phyloP scores from a whole-genome alignment of 2,888 invertebrate species.

The Polydrusus pterygomalis region DNA sequence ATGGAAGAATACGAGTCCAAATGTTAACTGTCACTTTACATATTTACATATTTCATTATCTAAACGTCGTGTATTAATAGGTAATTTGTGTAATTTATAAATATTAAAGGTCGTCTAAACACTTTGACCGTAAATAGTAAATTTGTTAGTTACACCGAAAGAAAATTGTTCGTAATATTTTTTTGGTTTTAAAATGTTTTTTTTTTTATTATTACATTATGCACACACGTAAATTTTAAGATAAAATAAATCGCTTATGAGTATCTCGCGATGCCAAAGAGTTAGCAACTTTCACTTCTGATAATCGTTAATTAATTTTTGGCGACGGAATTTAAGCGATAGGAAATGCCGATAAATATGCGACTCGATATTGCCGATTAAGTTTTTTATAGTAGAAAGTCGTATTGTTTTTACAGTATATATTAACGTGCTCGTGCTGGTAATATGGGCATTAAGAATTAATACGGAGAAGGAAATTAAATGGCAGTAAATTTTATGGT shows the following conservation, averaged over 20 bases:
- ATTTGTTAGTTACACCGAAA: too few relatives aligned
- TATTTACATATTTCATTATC: too few relatives aligned
- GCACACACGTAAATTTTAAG: too few relatives aligned
- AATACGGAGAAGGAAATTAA: not conserved
- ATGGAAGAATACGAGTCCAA: too few relatives aligned
- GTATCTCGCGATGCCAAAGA: not conserved
- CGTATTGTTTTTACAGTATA: not conserved
- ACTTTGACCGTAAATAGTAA: too few relatives aligned
- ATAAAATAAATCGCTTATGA: not conserved
- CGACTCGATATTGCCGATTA: slow-evolving; percentile 3
- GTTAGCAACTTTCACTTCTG: slow-evolving; percentile 11
- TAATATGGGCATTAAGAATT: not conserved
- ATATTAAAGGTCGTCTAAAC: too few relatives aligned
- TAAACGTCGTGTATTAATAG: too few relatives aligned
- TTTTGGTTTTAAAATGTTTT: too few relatives aligned
- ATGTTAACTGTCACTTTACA: too few relatives aligned
- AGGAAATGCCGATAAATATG: not conserved
- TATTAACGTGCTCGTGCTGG: not conserved
- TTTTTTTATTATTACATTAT: too few relatives aligned
- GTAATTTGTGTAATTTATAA: too few relatives aligned
- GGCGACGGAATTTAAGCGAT: not conserved
- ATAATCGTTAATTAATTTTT: not conserved
- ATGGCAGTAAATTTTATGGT: not conserved
- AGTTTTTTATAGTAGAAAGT: slow-evolving; percentile 16
- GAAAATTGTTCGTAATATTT: too few relatives aligned